phyloP scores from a whole-genome alignment of 1,140 invertebrate genomes.

The Reticulitermes speratus region DNA sequence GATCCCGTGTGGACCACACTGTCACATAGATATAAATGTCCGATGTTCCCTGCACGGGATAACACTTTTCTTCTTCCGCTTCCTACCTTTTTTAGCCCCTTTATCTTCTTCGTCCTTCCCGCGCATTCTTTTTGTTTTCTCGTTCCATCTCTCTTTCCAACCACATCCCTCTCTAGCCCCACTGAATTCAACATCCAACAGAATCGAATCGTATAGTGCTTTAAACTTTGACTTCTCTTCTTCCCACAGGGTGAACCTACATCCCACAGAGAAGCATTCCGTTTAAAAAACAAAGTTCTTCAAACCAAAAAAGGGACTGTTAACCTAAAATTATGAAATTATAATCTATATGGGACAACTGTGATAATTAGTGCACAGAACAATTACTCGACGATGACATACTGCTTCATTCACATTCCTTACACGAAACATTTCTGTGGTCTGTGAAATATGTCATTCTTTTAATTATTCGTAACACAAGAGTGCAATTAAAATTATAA shows the following conservation, averaged over 20 bases:
- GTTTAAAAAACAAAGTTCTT: too few species aligned
- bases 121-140: not conserved
- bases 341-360: too few species aligned
- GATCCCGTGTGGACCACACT: slow-evolving; percentile 25
- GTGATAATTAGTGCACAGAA: too few species aligned
- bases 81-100: slow-evolving; percentile 2
- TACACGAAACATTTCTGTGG: too few species aligned
- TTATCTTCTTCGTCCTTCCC: not conserved
- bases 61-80: slow-evolving; percentile 18
- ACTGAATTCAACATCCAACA: not conserved
- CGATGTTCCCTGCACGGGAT: slow-evolving; percentile 16
- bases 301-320: too few species aligned
- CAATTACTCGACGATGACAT: too few species aligned
- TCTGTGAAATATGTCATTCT: too few species aligned
- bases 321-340: too few species aligned
- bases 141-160: not conserved
- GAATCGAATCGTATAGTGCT: slow-evolving; percentile 4
- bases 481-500: too few species aligned
- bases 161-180: not conserved
- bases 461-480: too few species aligned
- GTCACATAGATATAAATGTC: slow-evolving; percentile 24
- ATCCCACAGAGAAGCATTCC: too few species aligned
- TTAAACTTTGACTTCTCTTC: not conserved
- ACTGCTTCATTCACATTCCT: too few species aligned
- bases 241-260: not conserved